Evolutionary conservation across 2,113 vertebrate genomes (phyloP), one percentile per base, ranked within the genome.

Genomic region (Murina feae): DNA sequence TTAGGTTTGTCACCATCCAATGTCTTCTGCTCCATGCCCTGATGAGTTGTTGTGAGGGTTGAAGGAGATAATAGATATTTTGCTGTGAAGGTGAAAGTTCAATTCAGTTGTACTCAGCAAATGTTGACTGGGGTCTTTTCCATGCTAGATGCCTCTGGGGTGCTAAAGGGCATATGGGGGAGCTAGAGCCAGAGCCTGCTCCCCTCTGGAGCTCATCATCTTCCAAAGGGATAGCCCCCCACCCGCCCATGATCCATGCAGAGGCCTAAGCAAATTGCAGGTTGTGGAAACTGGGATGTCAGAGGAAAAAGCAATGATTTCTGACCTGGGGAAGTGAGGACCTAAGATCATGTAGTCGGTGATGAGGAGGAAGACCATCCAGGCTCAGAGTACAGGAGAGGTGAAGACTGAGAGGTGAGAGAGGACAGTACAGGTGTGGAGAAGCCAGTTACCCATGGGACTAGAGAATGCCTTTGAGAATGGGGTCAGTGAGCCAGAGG

Each of bases 171-270:
- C 13, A 12, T 16, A 9, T 0, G 4, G 18, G 42, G 32, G 69
- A 71, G 8, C n/a, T 51, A 37, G 17, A 49, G 74, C 39, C 32
- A 44, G 60, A 60, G 17, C 4, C 28, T 21, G 11, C 12, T 23
- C 6, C 66, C 11, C 39, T 30, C 68, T 9, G 21, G 42, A 86
- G 75, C n/a, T 53, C 78, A n/a, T 35, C 0, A 1, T 28, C 35
- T 89, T 66, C 32, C 71, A 49, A 23, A 58, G 66, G 12, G 51
- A 60, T 47, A 66, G 49, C 14, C 47, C 32, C 16, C 17, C 20
- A 42, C 0, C 9, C 16, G 1, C 4, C 13, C 20, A 21, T 20
- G 17, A 76, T 49, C n/a, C 5, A 13, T 1, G 10, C 8, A 37
- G n/a, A 68, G 14, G 49, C 53, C 82, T 79, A 20, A 76, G 53